A percentile compares a stretch with the other conserved stretches of the same genome.
Evolutionary conservation across 2,113 vertebrate genomes (phyloP).

Genomic region (Marcusenius ussheri): DNA sequence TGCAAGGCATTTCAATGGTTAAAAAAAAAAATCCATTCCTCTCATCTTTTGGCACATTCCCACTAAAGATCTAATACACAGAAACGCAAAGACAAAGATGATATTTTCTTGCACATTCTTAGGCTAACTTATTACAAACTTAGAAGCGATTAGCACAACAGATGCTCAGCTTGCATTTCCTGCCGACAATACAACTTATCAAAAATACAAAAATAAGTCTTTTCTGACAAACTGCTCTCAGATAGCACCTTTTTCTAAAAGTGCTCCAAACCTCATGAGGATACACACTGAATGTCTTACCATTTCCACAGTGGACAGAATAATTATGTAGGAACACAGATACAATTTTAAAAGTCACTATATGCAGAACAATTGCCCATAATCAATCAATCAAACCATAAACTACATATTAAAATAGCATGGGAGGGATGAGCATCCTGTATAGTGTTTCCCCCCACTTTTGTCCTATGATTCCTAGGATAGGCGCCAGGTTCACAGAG

Average conservation of each 20-base stretch:
- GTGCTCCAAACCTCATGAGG: conserved; percentile 24
- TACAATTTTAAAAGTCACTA: neutral
- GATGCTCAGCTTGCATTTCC: neutral
- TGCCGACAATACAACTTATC: conserved; percentile 3
- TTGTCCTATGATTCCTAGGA: neutral
- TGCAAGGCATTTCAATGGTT: neutral
- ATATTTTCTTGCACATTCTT: neutral
- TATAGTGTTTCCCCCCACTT: neutral
- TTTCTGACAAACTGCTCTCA: conserved; percentile 19
- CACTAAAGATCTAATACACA: neutral
- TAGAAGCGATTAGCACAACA: neutral
- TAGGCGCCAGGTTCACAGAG: neutral
- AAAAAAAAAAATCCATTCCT: conserved; percentile 1
- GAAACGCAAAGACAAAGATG: neutral
- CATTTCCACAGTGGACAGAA: neutral
- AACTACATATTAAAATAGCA: neutral
- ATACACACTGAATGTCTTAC: conserved; percentile 16
- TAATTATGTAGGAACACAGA: neutral
- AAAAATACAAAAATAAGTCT: conserved; percentile 2
- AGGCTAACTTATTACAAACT: neutral
- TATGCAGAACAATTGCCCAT: neutral
- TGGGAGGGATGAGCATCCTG: neutral
- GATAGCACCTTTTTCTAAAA: conserved; percentile 5
- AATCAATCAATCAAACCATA: neutral
- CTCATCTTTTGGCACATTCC: neutral